phyloP scores from a whole-genome alignment of 2,888 invertebrate genomes.

The Amorpha juglandis region DNA sequence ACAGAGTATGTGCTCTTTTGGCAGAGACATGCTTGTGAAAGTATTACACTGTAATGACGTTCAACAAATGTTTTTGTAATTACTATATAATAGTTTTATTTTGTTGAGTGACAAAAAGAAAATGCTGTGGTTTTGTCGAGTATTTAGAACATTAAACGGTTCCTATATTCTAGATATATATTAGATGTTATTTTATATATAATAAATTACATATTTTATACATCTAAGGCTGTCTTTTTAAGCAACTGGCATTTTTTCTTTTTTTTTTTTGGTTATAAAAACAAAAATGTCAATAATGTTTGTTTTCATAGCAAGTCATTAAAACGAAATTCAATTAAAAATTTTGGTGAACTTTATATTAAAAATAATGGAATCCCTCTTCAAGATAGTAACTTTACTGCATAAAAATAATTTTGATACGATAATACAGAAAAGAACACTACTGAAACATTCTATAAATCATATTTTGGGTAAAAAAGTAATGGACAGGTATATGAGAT shows the following conservation, averaged over 20 bases:
- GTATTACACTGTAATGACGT: background rate
- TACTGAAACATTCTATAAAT: slow-evolving; percentile 71
- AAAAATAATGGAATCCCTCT: slow-evolving; percentile 25
- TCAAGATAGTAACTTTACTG: slow-evolving; percentile 7
- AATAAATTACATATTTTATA: too few relatives aligned
- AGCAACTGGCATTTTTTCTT: too few relatives aligned
- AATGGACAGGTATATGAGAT: slow-evolving; percentile 80
- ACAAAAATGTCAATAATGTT: background rate
- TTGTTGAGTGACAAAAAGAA: too few relatives aligned
- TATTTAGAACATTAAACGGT: too few relatives aligned
- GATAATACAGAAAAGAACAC: slow-evolving; percentile 46
- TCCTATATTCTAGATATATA: too few relatives aligned
- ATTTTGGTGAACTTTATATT: background rate
- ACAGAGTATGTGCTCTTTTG: slow-evolving; percentile 82
- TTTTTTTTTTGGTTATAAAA: background rate
- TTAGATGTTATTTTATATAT: too few relatives aligned
- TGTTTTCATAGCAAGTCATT: background rate
- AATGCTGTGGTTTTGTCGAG: too few relatives aligned
- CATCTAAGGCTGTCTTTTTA: too few relatives aligned
- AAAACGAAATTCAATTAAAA: background rate
- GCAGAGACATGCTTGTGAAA: slow-evolving; percentile 57
- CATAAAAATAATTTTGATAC: background rate
- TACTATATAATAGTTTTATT: background rate
- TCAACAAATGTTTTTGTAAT: background rate
- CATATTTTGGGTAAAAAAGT: slow-evolving; percentile 77